Conservation (phyloP, 2,113 vertebrate species). For the Laterallus jamaicensis region DNA sequence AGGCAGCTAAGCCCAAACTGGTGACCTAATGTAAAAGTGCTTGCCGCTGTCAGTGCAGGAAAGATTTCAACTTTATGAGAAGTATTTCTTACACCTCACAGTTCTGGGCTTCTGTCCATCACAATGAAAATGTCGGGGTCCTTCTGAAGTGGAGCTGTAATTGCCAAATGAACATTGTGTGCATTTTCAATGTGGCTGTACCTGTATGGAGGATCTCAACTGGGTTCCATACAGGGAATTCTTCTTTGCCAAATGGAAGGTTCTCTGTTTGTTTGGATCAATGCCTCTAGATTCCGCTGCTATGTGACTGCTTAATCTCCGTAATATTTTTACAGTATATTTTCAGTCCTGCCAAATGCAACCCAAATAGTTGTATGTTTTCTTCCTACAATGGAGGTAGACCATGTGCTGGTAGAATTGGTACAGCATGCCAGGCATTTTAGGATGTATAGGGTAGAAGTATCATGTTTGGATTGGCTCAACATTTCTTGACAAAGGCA, state of each 20-base stretch:
- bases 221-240: background rate
- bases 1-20: background rate
- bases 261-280: background rate
- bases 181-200: background rate
- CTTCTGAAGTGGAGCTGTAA: background rate
- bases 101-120: background rate
- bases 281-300: background rate
- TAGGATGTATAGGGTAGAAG: background rate
- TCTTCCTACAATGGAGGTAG: background rate
- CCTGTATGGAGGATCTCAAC: background rate
- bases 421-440: background rate
- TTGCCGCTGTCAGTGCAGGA: background rate
- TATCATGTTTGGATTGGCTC: background rate
- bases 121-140: background rate
- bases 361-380: background rate
- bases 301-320: background rate
- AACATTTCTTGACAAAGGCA: background rate
- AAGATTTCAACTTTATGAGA: background rate
- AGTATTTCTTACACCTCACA: background rate
- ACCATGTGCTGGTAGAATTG: background rate
- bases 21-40: background rate
- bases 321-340: background rate
- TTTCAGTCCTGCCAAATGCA: background rate
- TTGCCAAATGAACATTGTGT: background rate
- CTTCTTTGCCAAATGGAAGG: background rate